These are phyloP conservation scores for Leucopsar rothschildi DNA, from an alignment of 2,113 vertebrate genomes.

Conservation along the genomic window DNA sequence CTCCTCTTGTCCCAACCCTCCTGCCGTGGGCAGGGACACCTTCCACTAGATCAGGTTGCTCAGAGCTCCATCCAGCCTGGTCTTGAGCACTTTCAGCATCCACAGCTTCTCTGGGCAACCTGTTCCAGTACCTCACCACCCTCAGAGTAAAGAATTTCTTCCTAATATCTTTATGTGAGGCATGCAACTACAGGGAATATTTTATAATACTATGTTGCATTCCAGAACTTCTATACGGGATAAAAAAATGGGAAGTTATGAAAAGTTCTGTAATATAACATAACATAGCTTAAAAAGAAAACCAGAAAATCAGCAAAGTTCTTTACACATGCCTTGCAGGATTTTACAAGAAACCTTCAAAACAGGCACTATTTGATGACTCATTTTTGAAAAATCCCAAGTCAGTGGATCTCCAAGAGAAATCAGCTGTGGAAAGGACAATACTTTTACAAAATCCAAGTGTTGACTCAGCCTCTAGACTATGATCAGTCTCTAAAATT, in stretches of 20 bases:
- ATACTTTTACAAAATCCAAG: neutral
- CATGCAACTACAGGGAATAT: neutral
- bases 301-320: neutral
- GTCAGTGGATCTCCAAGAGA: neutral
- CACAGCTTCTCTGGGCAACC: neutral
- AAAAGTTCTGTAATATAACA: neutral
- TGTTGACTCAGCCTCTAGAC: neutral
- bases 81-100: neutral
- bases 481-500: neutral
- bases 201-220: neutral
- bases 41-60: neutral
- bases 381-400: neutral
- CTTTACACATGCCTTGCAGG: neutral
- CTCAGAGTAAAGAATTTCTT: neutral
- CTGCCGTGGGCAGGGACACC: neutral
- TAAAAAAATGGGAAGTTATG: neutral
- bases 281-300: neutral
- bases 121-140: neutral
- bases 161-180: neutral
- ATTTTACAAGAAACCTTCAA: neutral
- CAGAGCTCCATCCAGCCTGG: neutral
- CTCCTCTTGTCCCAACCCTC: neutral
- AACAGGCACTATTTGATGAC: neutral
- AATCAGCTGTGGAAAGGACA: neutral
- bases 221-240: neutral